These are phyloP conservation scores for Lemur catta DNA, from an alignment of 2,797 vertebrate genomes.

Conservation along the genomic window DNA sequence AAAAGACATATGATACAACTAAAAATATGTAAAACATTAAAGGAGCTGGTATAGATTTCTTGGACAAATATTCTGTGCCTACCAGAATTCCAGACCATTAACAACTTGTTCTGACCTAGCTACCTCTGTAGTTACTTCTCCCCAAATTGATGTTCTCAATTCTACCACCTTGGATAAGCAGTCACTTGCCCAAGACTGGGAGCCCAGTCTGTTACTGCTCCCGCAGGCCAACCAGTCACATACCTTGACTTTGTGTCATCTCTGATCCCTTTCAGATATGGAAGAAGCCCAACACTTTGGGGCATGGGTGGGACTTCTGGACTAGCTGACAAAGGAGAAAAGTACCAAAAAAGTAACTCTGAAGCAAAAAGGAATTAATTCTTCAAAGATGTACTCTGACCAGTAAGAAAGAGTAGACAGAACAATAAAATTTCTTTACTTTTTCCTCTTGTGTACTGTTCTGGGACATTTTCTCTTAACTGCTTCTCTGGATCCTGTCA, in stretches of 20 bases:
- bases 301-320: neutral
- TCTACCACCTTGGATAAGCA: neutral
- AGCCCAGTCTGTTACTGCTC: neutral
- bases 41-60: neutral
- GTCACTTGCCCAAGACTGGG: neutral
- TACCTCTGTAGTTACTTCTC: neutral
- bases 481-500: neutral
- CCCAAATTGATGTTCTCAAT: neutral
- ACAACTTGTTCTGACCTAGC: neutral
- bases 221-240: too few species aligned
- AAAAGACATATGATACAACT: neutral
- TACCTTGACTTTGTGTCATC: neutral
- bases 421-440: neutral
- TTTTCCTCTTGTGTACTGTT: rapidly evolving
- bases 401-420: neutral
- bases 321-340: neutral
- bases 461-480: neutral
- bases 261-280: neutral
- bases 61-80: neutral
- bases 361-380: neutral
- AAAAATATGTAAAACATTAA: neutral
- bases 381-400: neutral
- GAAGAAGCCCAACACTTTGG: neutral
- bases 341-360: neutral
- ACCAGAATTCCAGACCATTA: neutral